Evolutionary conservation across 2,113 vertebrate genomes (phyloP).

Genomic region (Bos taurus): ARS-UCD2.0 NC_037347.1:42922501-42923000

Average conservation of each 20-base stretch:
- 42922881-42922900: neutral
- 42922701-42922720: neutral
- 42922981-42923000: too few relatives aligned
- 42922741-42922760: neutral
- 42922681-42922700: neutral
- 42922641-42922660: neutral
- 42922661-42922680: neutral
- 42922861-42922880: neutral
- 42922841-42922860: neutral
- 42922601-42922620: conserved; percentile 1
- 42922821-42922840: neutral
- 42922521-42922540: conserved; percentile 20
- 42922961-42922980: too few relatives aligned
- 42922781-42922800: neutral
- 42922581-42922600: neutral
- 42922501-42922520: conserved; percentile 49
- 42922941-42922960: too few relatives aligned
- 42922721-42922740: neutral
- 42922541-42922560: conserved; percentile 29
- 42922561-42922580: conserved; percentile 35
- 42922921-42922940: neutral
- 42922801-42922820: neutral
- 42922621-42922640: neutral
- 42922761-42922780: neutral
- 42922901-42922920: neutral